Evolutionary conservation across 2,113 vertebrate species (phyloP), one percentile per base, ranked within the genome.

Genomic region (Strix uralensis): DNA sequence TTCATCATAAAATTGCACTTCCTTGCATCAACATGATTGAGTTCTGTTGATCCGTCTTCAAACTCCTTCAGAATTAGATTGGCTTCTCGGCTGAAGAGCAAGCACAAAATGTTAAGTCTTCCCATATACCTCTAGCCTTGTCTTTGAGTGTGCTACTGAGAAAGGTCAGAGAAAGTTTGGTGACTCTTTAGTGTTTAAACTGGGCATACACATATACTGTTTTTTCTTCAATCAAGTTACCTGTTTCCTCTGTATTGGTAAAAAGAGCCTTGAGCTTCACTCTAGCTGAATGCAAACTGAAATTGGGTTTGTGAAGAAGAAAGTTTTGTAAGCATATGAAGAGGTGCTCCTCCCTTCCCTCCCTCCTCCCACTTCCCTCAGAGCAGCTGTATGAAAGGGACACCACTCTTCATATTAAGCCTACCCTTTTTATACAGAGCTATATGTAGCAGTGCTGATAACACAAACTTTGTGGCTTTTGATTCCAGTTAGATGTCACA

Each of bases 31-130:
- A 1, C 7, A 14, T 74, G 80, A 89, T 79, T 47, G 92, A 92
- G 73, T 58, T 80, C 85, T 82, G 52, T 67, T 96, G 94, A 91
- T 95, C 93, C 1, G 3, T 88, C 94, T 81, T 92, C 83, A 86
- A 47, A 62, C 58, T 92, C 81, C 66, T 95, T 87, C 65, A 70
- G 52, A 81, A 70, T 69, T 66, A 72, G 83, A 14, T 34, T 58
- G 77, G 49, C 42, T 92, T 96, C 86, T 58, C 2, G 12, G 44
- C 78, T 82, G 74, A 78, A 72, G 49, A 69, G 71, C 66, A 71
- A 77, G 36, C 59, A 51, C 44, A 71, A 20, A 54, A 30, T 29
- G 34, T 63, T 19, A 59, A 78, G 57, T 25, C 36, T 74, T 74
- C 38, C 44, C 38, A 36, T 40, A 66, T 40, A 66, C 17, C 73